Conservation (phyloP, 2,888 invertebrate species). For the Neoaliturus tenellus region DNA sequence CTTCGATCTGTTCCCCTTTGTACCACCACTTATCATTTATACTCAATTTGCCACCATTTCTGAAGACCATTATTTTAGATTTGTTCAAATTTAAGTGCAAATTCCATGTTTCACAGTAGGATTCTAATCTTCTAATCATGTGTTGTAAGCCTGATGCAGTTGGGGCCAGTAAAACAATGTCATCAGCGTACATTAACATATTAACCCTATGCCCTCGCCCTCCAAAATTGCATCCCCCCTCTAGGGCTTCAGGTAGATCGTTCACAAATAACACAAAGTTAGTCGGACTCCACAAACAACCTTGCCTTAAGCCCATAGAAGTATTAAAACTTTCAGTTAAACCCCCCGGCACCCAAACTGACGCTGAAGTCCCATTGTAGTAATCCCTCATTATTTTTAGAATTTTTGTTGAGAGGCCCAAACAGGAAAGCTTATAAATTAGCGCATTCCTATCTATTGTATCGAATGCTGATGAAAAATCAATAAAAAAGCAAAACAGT, state of each 20-base stretch:
- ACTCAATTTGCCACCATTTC: constrained; percentile 22
- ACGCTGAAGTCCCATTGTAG: constrained; percentile 43
- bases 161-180: constrained; percentile 60
- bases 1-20: constrained; percentile 16
- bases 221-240: constrained; percentile 49
- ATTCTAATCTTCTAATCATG: constrained; percentile 58
- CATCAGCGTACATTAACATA: constrained; percentile 62
- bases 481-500: constrained; percentile 58
- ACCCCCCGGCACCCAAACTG: constrained; percentile 55
- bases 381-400: constrained; percentile 54
- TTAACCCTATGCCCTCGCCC: constrained; percentile 49
- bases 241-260: constrained; percentile 57
- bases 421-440: constrained; percentile 55
- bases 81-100: constrained; percentile 61
- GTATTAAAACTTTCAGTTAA: constrained; percentile 52
- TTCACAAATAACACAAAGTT: constrained; percentile 58
- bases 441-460: constrained; percentile 58
- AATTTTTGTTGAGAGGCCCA: constrained; percentile 57
- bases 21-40: background rate
- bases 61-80: constrained; percentile 64
- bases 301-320: constrained; percentile 60
- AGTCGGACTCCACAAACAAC: constrained; percentile 60
- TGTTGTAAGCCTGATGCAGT: constrained; percentile 46
- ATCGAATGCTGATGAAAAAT: constrained; percentile 61
- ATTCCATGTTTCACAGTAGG: constrained; percentile 60